These are phyloP conservation scores for Ranitomeya imitator DNA, from an alignment of 2,113 vertebrate species.

Conservation along the genomic window DNA sequence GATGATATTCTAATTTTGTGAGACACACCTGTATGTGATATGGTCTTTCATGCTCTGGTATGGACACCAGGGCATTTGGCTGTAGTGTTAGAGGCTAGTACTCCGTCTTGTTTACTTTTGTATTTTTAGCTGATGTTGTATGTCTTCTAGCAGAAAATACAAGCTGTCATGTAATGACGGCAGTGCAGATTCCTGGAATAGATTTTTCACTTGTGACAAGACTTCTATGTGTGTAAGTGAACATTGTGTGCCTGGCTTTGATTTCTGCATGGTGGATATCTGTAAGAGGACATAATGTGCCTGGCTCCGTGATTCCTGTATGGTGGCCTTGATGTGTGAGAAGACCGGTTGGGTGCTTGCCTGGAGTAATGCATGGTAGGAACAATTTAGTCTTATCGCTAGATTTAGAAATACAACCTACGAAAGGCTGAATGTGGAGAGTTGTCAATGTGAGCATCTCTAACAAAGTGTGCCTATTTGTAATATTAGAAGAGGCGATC, in stretches of 20 bases:
- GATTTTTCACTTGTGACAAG: conserved; percentile 22
- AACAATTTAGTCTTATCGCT: no score
- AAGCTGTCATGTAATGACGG: conserved; percentile 38
- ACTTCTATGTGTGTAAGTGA: conserved; percentile 1
- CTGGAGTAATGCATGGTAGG: no score
- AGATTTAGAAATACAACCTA: no score
- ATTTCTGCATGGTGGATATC: neutral
- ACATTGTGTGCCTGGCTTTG: conserved; percentile 31
- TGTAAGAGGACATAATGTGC: no score
- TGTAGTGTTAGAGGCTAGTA: neutral
- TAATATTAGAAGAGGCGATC: no score
- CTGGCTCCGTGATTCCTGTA: no score
- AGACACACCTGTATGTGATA: neutral
- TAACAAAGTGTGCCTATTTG: no score
- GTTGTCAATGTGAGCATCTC: no score
- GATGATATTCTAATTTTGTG: no score
- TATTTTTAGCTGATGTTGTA: conserved; percentile 49
- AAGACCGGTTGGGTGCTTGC: no score
- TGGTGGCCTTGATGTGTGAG: no score
- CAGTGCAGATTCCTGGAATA: conserved; percentile 36
- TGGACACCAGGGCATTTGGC: neutral
- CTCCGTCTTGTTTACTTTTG: conserved; percentile 30
- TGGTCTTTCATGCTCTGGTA: neutral
- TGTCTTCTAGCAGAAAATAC: conserved; percentile 38
- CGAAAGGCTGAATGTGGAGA: no score